Evolutionary conservation across 2,888 invertebrate genomes (phyloP).

Genomic region (Mesorhabditis spiculigera): DNA sequence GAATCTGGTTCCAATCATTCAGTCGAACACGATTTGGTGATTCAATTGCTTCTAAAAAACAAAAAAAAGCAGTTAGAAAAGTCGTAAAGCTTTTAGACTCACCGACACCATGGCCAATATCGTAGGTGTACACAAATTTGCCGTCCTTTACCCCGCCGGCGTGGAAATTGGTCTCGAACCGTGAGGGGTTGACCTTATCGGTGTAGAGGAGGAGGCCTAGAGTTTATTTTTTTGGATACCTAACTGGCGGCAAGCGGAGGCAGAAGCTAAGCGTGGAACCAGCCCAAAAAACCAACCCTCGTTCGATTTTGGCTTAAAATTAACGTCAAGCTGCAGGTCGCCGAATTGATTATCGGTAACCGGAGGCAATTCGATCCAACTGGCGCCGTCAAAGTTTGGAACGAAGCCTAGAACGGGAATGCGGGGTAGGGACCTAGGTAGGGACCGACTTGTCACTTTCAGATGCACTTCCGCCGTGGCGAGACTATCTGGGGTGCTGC

Average conservation of each 20-base stretch:
- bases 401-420: slow-evolving; percentile 36
- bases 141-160: slow-evolving; percentile 31
- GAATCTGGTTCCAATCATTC: slow-evolving; percentile 4
- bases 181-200: slow-evolving; percentile 11
- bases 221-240: too few relatives aligned
- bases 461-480: neutral
- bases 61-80: too few relatives aligned
- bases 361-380: slow-evolving; percentile 41
- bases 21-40: neutral
- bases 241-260: too few relatives aligned
- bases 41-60: neutral
- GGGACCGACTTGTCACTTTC: slow-evolving; percentile 1
- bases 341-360: slow-evolving; percentile 36
- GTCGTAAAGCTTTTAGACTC: neutral
- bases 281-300: too few relatives aligned
- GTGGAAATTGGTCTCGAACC: slow-evolving; percentile 15
- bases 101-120: slow-evolving; percentile 37
- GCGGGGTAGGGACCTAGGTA: neutral
- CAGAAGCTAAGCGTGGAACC: too few relatives aligned
- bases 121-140: slow-evolving; percentile 41
- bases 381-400: slow-evolving; percentile 41
- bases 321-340: slow-evolving; percentile 35
- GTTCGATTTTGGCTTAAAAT: slow-evolving; percentile 28
- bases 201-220: slow-evolving; percentile 33
- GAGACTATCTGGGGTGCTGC: neutral